phyloP scores from a whole-genome alignment of 2,888 invertebrate genomes.

The Drosophila gaucha region DNA sequence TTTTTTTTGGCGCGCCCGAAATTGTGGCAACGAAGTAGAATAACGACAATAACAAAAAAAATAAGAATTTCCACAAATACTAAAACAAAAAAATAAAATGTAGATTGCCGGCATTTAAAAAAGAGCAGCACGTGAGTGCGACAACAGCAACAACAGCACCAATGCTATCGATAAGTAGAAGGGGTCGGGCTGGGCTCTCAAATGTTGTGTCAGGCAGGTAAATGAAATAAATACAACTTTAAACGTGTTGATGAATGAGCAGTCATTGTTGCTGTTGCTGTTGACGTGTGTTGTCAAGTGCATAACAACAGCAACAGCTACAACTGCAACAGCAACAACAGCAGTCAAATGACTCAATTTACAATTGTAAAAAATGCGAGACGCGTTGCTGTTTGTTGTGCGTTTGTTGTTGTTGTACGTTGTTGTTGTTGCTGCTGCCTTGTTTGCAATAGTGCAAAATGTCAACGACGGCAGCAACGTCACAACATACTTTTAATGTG shows the following conservation, averaged over 20 bases:
- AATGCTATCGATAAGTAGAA: constrained; percentile 41
- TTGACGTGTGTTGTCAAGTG: constrained; percentile 73
- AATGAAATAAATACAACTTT: constrained; percentile 49
- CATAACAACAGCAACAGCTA: constrained; percentile 61
- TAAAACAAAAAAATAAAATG: constrained; percentile 32
- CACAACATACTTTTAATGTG: constrained; percentile 66
- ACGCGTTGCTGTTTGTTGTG: constrained; percentile 50
- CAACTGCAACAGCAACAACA: constrained; percentile 51
- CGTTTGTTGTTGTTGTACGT: constrained; percentile 10
- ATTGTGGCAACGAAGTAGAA: constrained; percentile 31
- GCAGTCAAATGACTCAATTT: constrained; percentile 78
- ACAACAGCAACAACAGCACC: constrained; percentile 16
- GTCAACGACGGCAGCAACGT: constrained; percentile 60
- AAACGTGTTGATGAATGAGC: constrained; percentile 74
- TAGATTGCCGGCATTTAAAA: constrained; percentile 41
- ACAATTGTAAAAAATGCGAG: constrained; percentile 75
- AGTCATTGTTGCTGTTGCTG: constrained; percentile 41
- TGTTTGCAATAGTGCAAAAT: constrained; percentile 72
- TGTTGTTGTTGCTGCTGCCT: constrained; percentile 47
- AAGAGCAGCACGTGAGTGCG: constrained; percentile 63
- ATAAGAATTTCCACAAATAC: constrained; percentile 9
- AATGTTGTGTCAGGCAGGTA: constrained; percentile 52
- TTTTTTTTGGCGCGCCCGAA: constrained; percentile 53
- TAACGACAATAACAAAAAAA: constrained; percentile 25
- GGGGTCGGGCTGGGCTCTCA: constrained; percentile 15